A percentile compares a stretch with the other conserved stretches of the same genome.
These are phyloP conservation scores for Probosciger aterrimus DNA, from an alignment of 2,113 vertebrate genomes.

Conservation along the genomic window DNA sequence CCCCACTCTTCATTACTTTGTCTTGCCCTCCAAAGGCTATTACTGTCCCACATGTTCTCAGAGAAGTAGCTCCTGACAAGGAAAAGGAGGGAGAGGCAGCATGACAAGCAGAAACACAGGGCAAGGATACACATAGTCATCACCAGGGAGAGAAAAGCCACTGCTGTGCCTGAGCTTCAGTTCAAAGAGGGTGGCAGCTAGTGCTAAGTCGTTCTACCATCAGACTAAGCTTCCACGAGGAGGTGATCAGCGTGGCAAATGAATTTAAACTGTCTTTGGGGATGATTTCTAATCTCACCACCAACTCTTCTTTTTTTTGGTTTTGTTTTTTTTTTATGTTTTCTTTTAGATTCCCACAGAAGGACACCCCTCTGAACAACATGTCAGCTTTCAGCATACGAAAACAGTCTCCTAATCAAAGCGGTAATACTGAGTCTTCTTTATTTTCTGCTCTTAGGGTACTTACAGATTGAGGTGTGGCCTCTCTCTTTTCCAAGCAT, in stretches of 20 bases:
- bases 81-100: background rate
- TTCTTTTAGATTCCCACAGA: slow-evolving; percentile 37
- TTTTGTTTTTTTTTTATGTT: background rate
- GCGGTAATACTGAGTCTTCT: slow-evolving; percentile 43
- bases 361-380: background rate
- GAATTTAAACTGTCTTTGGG: background rate
- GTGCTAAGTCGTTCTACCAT: background rate
- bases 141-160: background rate
- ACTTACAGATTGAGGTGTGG: fast-evolving
- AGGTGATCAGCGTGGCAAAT: background rate
- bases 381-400: slow-evolving; percentile 65
- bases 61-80: background rate
- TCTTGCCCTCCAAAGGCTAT: background rate
- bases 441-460: background rate
- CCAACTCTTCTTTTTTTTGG: background rate
- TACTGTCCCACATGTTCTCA: background rate
- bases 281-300: background rate
- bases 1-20: background rate
- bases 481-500: background rate
- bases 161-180: fast-evolving
- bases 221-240: background rate
- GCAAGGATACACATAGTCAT: fast-evolving
- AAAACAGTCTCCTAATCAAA: slow-evolving; percentile 37
- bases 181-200: background rate
- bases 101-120: background rate